Evolutionary conservation across 2,113 vertebrate species (phyloP), one percentile per base, ranked within the genome.

Genomic region (Aix galericulata): DNA sequence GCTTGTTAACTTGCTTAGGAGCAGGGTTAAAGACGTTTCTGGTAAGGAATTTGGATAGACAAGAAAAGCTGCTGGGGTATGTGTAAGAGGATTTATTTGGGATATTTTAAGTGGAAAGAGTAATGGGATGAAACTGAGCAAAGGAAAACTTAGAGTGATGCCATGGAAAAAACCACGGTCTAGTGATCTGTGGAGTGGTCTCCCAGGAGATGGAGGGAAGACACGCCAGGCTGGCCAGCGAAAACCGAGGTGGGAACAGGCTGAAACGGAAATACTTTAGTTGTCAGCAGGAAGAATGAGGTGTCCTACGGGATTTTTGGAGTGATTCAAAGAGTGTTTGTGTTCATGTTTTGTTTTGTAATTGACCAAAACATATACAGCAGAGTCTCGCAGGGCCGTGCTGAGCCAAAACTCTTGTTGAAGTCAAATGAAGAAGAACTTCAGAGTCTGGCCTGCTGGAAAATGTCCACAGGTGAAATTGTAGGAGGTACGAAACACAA

Each of bases 341-440:
- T 90, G 90, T 91, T 81, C 34, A 20, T 86, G 64, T 83, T 95
- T 95, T 95, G 82, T 94, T 96, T 96, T 93, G 68, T 91, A 91
- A 94, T 95, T 93, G 90, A 85, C 92, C 88, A 94, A 95, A 95
- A 86, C 68, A 83, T 44, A 81, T 16, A 78, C 79, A 84, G 56
- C 22, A 63, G 68, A 31, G 46, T 68, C 79, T 93, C 38, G 0
- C 64, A 72, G 93, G 88, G 46, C 79, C 16, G 18, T 78, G 60
- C 86, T 78, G 82, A 90, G 93, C 60, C 82, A 95, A 81, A 89
- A 78, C 32, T 90, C 46, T 48, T 31, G 38, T 68, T 93, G 52
- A 88, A 90, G 85, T 76, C 69, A 60, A 63, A 60, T 16, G 52
- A 88, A 60, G 60, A 79, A 52, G 48, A 91, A 88, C 44, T 76